phyloP scores from a whole-genome alignment of 2,888 invertebrate species.

The Acanthacorydalis orientalis region DNA sequence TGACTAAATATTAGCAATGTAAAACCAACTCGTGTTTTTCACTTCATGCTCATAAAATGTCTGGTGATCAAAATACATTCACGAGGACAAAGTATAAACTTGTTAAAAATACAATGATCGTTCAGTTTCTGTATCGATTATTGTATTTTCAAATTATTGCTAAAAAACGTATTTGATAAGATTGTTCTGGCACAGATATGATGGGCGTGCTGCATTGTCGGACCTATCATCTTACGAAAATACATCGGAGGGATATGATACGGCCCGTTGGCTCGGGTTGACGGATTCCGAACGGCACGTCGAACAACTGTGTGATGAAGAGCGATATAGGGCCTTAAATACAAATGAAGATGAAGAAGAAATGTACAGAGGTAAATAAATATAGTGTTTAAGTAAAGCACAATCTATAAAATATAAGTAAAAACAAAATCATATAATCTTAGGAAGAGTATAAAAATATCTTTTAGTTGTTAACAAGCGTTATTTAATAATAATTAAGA shows the following conservation, averaged over 20 bases:
- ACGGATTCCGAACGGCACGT: conserved; percentile 29
- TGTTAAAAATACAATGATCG: too few relatives aligned
- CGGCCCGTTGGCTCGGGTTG: conserved; percentile 28
- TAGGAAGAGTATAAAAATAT: conserved; percentile 12
- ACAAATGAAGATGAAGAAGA: conserved; percentile 78
- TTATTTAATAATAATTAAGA: not conserved
- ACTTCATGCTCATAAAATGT: too few relatives aligned
- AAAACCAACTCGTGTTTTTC: too few relatives aligned
- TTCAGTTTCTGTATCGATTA: too few relatives aligned
- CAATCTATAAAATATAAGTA: too few relatives aligned
- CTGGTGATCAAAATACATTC: too few relatives aligned
- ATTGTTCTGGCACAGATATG: conserved; percentile 49
- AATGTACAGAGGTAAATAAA: conserved; percentile 66
- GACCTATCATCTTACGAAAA: conserved; percentile 71
- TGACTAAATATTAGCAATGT: too few relatives aligned
- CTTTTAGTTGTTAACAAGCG: not conserved
- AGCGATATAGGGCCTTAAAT: conserved; percentile 78
- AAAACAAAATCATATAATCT: too few relatives aligned
- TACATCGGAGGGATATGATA: conserved; percentile 52
- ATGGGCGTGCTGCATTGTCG: conserved; percentile 80
- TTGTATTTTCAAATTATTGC: too few relatives aligned
- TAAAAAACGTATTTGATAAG: too few relatives aligned
- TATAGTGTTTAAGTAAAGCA: not conserved
- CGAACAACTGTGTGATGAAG: conserved; percentile 88
- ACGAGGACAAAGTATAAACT: too few relatives aligned